Evolutionary conservation across 2,888 invertebrate genomes (phyloP), one percentile per base, ranked within the genome.

Genomic region (Acanthococcus lagerstroemiae): DNA sequence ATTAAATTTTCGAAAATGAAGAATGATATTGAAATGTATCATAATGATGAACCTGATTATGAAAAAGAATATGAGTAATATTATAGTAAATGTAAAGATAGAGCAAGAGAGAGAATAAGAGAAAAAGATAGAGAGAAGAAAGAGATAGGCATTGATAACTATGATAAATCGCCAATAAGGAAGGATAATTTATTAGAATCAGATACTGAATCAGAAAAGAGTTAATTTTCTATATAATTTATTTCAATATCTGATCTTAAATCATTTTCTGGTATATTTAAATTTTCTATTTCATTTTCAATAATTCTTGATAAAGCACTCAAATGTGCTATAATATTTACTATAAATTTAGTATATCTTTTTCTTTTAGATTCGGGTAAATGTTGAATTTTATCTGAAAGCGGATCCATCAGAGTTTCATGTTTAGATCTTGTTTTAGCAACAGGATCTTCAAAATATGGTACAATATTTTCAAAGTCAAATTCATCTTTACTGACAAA

Each of bases 371-470:
- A 37, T 37, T 37, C 15, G 15, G 37, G 37, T 15, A 37, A 37
- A 37, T 37, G 37, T 37, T 37, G 37, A 37, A 37, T 37, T 37
- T 37, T 37, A 46, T 25, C 12, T 69, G 9, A 21, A 50, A 37
- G 37, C 15, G 37, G 37, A 37, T 37, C 37, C 37, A 37, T 37
- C 15, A 37, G 7, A 37, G 37, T 37, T n/a, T n/a, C n/a, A n/a
- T n/a, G n/a, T n/a, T n/a, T n/a, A n/a, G n/a, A n/a, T n/a, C n/a
- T n/a, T n/a, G n/a, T n/a, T n/a, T n/a, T n/a, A n/a, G n/a, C n/a
- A n/a, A n/a, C n/a, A n/a, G n/a, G n/a, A n/a, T n/a, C n/a, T n/a
- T n/a, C n/a, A n/a, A n/a, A n/a, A n/a, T n/a, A n/a, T n/a, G n/a
- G n/a, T n/a, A n/a, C n/a, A n/a, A n/a, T n/a, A n/a, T n/a, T n/a